phyloP scores from a whole-genome alignment of 2,113 vertebrate species.

The Rhegmatorhina hoffmannsi region DNA sequence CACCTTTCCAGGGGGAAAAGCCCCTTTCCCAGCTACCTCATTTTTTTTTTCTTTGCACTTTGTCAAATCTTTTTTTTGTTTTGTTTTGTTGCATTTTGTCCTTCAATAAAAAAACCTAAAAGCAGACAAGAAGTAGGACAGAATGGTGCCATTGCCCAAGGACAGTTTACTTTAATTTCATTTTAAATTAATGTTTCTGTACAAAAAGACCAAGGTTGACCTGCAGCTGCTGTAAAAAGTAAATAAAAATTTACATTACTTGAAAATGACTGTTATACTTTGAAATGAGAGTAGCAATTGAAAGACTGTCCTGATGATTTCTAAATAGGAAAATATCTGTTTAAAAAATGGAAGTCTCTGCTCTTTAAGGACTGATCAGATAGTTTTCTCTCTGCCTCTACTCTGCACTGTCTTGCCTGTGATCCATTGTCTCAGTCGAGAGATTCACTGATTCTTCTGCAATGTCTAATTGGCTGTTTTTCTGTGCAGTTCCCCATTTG shows the following conservation, averaged over 20 bases:
- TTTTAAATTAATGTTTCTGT: conserved; percentile 61
- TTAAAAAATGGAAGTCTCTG: neutral
- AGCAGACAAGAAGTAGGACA: conserved; percentile 35
- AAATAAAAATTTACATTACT: conserved; percentile 53
- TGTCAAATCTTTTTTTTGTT: neutral
- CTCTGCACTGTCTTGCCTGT: neutral
- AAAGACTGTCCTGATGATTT: conserved; percentile 45
- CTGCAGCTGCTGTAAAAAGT: conserved; percentile 59
- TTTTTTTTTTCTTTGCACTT: conserved; percentile 29
- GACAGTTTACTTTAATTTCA: conserved; percentile 59
- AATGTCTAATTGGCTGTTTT: neutral
- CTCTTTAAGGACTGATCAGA: neutral
- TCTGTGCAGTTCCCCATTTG: neutral
- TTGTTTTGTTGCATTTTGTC: conserved; percentile 22
- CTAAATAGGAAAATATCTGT: neutral
- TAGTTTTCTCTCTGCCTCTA: neutral
- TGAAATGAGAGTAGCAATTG: conserved; percentile 39
- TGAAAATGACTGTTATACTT: conserved; percentile 62
- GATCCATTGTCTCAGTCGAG: neutral
- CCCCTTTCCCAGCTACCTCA: conserved; percentile 63
- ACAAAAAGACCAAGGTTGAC: conserved; percentile 64
- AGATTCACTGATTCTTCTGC: neutral
- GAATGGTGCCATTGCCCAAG: conserved; percentile 50
- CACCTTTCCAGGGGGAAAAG: neutral
- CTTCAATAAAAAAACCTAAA: conserved; percentile 55